Conservation (phyloP, 2,888 invertebrate genomes). For the Melieria crassipennis region DNA sequence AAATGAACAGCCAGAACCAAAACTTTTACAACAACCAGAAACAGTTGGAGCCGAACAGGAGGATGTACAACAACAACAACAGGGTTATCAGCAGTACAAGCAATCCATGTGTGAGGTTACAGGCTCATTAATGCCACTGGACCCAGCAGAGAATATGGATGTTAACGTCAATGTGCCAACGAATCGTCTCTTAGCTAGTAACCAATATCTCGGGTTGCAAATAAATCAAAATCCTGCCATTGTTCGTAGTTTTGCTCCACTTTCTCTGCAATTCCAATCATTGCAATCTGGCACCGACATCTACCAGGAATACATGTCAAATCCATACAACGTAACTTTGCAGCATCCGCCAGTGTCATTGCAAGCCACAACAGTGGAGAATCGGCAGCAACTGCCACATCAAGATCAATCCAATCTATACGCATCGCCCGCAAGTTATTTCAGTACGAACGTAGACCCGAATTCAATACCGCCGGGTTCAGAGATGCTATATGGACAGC, state of each 20-base stretch:
- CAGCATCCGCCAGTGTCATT: slow-evolving; percentile 56
- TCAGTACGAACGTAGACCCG: slow-evolving; percentile 69
- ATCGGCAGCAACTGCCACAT: slow-evolving; percentile 43
- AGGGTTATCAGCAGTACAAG: slow-evolving; percentile 43
- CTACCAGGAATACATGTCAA: slow-evolving; percentile 63
- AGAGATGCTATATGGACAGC: slow-evolving; percentile 71
- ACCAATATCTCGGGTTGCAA: slow-evolving; percentile 60
- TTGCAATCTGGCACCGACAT: slow-evolving; percentile 53
- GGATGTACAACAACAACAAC: slow-evolving; percentile 36
- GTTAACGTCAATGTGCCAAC: slow-evolving; percentile 47
- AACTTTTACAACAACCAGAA: slow-evolving; percentile 10
- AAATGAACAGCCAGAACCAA: slow-evolving; percentile 10
- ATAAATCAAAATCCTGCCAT: slow-evolving; percentile 59
- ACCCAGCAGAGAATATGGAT: too few species aligned
- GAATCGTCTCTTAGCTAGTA: slow-evolving; percentile 57
- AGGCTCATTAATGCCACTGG: slow-evolving; percentile 23
- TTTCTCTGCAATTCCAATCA: slow-evolving; percentile 43
- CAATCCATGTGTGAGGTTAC: slow-evolving; percentile 13
- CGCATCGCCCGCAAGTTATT: slow-evolving; percentile 71
- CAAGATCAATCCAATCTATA: slow-evolving; percentile 61
- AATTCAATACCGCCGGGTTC: slow-evolving; percentile 70
- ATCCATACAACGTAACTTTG: slow-evolving; percentile 66
- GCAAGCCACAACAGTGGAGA: slow-evolving; percentile 33
- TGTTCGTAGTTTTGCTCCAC: slow-evolving; percentile 63
- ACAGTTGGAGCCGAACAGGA: slow-evolving; percentile 18